phyloP scores from a whole-genome alignment of 2,113 vertebrate species.

The Trogon melanurus region DNA sequence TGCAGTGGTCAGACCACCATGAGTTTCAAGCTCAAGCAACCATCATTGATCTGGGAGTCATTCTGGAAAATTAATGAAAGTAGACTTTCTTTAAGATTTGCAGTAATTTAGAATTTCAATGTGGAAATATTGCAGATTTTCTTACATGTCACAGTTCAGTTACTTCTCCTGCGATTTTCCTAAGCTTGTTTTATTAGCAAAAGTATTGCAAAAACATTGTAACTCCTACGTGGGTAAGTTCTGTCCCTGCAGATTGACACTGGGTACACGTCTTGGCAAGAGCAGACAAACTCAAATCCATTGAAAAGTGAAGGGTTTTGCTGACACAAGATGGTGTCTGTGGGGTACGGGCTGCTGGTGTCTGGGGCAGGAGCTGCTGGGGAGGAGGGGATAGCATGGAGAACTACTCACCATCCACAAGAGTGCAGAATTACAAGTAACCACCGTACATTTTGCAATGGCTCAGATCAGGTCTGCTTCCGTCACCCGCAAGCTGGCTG shows the following conservation, averaged over 20 bases:
- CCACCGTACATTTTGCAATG: background rate
- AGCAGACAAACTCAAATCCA: background rate
- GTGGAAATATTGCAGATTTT: background rate
- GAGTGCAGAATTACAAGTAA: background rate
- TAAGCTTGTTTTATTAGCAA: background rate
- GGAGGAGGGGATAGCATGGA: background rate
- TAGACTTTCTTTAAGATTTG: background rate
- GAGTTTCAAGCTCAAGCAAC: background rate
- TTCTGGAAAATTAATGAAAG: background rate
- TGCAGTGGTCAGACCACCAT: background rate
- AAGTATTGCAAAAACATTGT: background rate
- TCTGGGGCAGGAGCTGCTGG: background rate
- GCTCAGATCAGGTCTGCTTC: background rate
- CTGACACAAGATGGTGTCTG: background rate
- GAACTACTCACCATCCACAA: background rate
- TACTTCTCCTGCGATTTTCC: background rate
- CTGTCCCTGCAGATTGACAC: background rate
- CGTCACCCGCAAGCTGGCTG: background rate
- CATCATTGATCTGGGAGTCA: accelerated
- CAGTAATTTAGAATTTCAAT: background rate
- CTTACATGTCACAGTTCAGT: background rate
- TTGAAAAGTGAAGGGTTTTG: background rate
- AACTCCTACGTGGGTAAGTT: background rate
- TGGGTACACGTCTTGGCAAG: background rate
- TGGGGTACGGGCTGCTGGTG: background rate